Percentiles rank a stretch among this genome's conserved stretches.
Conservation (phyloP, 2,797 vertebrate species). For the Cossypha polioptera region DNA sequence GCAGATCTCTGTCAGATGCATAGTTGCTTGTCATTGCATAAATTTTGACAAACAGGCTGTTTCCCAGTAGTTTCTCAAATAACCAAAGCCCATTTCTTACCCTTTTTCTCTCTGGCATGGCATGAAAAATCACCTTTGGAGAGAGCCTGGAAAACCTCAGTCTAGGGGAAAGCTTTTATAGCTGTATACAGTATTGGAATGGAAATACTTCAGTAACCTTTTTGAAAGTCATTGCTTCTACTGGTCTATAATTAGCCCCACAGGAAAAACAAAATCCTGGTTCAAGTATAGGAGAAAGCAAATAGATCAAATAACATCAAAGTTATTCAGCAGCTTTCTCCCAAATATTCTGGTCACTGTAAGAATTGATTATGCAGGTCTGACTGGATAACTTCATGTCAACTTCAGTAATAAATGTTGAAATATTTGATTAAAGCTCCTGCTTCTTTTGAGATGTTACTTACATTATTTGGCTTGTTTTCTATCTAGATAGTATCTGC, state of each 20-base stretch:
- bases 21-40: background rate
- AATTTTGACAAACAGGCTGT: background rate
- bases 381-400: background rate
- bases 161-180: background rate
- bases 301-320: constrained; percentile 23
- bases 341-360: background rate
- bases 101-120: background rate
- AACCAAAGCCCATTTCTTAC: background rate
- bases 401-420: background rate
- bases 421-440: background rate
- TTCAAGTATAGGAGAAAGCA: constrained; percentile 35
- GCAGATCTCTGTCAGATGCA: background rate
- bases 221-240: constrained; percentile 58
- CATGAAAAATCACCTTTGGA: constrained; percentile 8
- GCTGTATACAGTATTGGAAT: constrained; percentile 14
- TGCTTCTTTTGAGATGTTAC: background rate
- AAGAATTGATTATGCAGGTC: background rate
- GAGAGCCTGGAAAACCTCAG: constrained; percentile 1
- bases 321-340: background rate
- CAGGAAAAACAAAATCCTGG: constrained; percentile 51
- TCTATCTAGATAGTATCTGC: constrained; percentile 91
- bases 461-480: constrained; percentile 52
- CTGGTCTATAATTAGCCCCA: constrained; percentile 53
- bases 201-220: constrained; percentile 59
- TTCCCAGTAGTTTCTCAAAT: background rate